Base-by-base conservation (phyloP, 1,140 invertebrate genomes). In the Drosophila littoralis region DNA sequence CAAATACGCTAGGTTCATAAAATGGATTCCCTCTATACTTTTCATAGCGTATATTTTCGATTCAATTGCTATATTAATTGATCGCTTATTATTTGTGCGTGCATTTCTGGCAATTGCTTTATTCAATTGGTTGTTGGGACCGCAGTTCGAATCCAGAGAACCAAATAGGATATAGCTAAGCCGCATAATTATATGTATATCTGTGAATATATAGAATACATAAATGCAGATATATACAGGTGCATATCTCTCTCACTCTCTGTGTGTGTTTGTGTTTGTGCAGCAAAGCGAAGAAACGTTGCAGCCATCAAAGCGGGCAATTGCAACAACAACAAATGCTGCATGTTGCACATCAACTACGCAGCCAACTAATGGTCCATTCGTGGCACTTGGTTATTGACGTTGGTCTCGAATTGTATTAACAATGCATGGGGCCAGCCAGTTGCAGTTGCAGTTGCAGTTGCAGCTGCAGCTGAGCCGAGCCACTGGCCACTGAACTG, bases 311-410 rank as follows among this genome's bases (percentile, higher is more conserved):
- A 61, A 69, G 57, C 22, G 35, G 50, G 42, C 51, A 66, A 38
- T 33, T 35, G 32, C 55, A 43, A 35, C 38, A 63, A 65, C 71
- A 78, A 46, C 58, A 28, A 28, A 40, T 33, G 43, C 63, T 28
- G 50, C 68, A 60, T 54, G 55, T 64, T 76, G 52, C 75, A 88
- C 51, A 74, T 82, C 79, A 83, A 69, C 71, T 74, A 63, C 63
- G 54, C 72, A 61, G 33, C 72, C 85, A 89, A 75, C 84, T 89
- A 89, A 89, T 89, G 84, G 84, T 89, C 85, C 84, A 89, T 89
- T 88, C 84, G 84, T 89, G 84, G 84, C 84, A 89, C 84, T 88
- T 88, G 84, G 81, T 89, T 89, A 89, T 89, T 89, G 85, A 89
- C 85, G 84, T 89, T 81, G 77, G 77, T 81, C 84, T 89, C 77